Base-by-base conservation (phyloP, 1,140 invertebrate genomes). In the Drosophila seguyi region DNA sequence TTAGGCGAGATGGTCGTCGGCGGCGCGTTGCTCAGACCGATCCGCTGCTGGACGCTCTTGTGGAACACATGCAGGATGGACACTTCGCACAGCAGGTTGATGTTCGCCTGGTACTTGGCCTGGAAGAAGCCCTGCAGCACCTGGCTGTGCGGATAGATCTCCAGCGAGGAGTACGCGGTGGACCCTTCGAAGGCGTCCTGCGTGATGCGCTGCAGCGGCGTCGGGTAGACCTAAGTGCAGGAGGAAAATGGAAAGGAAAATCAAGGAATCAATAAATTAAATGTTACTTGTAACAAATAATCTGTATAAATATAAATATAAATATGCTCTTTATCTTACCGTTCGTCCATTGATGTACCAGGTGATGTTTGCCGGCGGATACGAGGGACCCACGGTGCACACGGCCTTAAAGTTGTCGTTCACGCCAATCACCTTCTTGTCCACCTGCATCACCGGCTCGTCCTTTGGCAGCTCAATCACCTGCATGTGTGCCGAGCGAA, bases 301-400 rank as follows among this genome's bases (percentile, higher is more conserved):
- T 48, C 1, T 18, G 11, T 29, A 11, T 10, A 27, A 3, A 3
- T 27, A 3, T 18, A 18, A 6, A 13, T 50, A 4, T 29, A 6
- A 10, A n/a, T n/a, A n/a, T n/a, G n/a, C n/a, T 13, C 1, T 20
- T 25, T 27, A 45, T 14, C 34, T 25, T 92, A 96, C 95, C 94
- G 94, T 94, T 76, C 95, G 93, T 16, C 94, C 95, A 79, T 96
- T 96, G 52, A 96, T 93, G 75, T 94, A 95, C 95, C 95, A 96
- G 0, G 95, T 95, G 47, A 96, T 94, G 81, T 96, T 96, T 1
- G 95, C 94, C 10, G 95, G 94, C 13, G 95, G 95, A 86, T 95
- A 95, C 3, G 94, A 94, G 6, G 93, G 92, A 0, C 93, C 93
- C 27, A 94, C 93, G 6, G 93, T 93, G 82, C 94, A 95, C 58